Percentiles rank a stretch among this genome's conserved stretches.
phyloP scores from a whole-genome alignment of 1,140 invertebrate species.

The Euura lappo region DNA sequence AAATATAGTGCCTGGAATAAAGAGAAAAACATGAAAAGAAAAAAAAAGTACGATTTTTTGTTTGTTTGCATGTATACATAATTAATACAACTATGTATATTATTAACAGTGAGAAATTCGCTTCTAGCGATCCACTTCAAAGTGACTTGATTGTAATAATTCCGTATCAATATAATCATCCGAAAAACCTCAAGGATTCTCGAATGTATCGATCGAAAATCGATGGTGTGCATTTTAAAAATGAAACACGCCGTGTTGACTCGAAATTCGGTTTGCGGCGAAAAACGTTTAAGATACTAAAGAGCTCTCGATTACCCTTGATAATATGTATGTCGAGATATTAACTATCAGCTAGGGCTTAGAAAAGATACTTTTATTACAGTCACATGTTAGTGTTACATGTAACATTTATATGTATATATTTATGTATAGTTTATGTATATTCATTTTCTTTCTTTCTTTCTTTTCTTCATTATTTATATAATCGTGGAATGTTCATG shows the following conservation, averaged over 20 bases:
- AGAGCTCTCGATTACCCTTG: neutral
- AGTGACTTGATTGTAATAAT: neutral
- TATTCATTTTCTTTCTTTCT: neutral
- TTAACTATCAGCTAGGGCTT: constrained; percentile 9
- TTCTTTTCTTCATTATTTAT: neutral
- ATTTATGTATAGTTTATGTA: neutral
- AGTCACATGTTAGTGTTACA: neutral
- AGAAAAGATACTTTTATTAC: constrained; percentile 12
- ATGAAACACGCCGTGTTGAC: neutral
- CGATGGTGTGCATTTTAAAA: neutral
- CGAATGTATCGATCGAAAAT: neutral
- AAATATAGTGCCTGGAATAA: neutral
- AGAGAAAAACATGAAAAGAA: neutral
- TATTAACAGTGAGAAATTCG: neutral
- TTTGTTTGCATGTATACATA: constrained; percentile 14
- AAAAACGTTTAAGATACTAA: neutral
- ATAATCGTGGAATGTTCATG: constrained; percentile 57
- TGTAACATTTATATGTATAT: constrained; percentile 1
- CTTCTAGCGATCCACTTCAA: neutral
- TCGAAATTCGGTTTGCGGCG: neutral
- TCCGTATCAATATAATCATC: neutral
- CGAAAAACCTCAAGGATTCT: neutral
- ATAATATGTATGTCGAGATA: neutral
- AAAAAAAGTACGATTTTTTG: neutral
- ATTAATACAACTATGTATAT: constrained; percentile 20